Percentiles rank a stretch among this genome's conserved stretches.
These are phyloP conservation scores for Eulimnadia texana DNA, from an alignment of 1,140 invertebrate species.

Conservation along the genomic window DNA sequence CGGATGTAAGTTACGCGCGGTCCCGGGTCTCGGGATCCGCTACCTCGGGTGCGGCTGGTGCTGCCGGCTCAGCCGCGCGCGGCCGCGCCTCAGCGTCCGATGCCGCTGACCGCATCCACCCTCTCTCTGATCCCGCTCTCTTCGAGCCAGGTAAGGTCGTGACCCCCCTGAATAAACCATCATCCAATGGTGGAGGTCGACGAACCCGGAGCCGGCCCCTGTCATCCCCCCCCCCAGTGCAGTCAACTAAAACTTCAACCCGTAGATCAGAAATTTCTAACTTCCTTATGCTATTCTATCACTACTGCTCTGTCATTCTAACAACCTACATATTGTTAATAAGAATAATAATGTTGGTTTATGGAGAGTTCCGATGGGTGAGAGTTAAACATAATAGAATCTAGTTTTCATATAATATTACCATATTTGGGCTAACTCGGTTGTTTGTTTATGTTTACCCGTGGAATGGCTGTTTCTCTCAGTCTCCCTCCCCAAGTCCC, in stretches of 20 bases:
- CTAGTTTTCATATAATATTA: not conserved
- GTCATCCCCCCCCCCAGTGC: too few species aligned
- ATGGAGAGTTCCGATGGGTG: not conserved
- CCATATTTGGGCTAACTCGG: too few species aligned
- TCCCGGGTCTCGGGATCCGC: not conserved
- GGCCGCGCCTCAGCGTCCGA: not conserved
- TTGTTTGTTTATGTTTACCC: not conserved
- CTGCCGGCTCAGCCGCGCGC: not conserved
- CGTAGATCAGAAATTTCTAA: too few species aligned
- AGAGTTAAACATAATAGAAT: not conserved
- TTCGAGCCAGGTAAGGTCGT: conserved; percentile 14
- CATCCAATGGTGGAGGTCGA: not conserved
- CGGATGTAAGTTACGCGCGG: not conserved
- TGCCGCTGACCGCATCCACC: conserved; percentile 9
- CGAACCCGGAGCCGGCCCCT: too few species aligned
- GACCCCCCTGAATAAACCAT: not conserved
- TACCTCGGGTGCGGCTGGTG: too few species aligned
- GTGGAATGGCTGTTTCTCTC: not conserved
- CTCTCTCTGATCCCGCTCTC: conserved; percentile 13
- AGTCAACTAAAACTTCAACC: too few species aligned
- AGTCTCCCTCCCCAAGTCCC: not conserved
- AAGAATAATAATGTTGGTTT: too few species aligned
- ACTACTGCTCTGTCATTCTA: too few species aligned
- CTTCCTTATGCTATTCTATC: too few species aligned
- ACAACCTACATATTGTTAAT: too few species aligned